Evolutionary conservation across 2,888 invertebrate species (phyloP).

Genomic region (Chrysolina oricalcia): DNA sequence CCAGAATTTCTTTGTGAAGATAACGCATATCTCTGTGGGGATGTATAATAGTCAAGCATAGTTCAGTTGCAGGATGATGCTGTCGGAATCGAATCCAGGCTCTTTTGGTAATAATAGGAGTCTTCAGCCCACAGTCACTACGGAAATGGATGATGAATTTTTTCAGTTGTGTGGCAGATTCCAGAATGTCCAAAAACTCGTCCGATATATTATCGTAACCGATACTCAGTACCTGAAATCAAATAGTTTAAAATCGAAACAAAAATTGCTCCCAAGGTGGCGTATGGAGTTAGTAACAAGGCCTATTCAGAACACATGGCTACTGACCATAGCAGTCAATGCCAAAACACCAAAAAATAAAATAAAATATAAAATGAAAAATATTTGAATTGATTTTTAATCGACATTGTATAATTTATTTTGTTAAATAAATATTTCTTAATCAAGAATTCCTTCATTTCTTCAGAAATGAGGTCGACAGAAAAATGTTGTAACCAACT

Average conservation of each 20-base stretch:
- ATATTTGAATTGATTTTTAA: no score
- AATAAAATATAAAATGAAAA: no score
- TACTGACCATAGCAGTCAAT: no score
- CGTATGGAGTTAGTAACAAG: no score
- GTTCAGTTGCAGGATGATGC: conserved; percentile 75
- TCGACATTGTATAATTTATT: no score
- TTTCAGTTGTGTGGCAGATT: conserved; percentile 70
- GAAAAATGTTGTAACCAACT: no score
- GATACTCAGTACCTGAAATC: conserved; percentile 72
- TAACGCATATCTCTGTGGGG: conserved; percentile 79
- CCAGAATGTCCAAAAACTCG: conserved; percentile 69
- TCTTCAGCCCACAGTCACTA: conserved; percentile 76
- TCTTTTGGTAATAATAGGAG: conserved; percentile 77
- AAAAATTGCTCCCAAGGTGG: no score
- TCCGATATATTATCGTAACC: conserved; percentile 76
- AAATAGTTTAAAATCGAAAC: neutral
- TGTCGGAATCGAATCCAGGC: conserved; percentile 78
- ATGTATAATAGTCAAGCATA: conserved; percentile 79
- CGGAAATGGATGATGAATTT: conserved; percentile 82
- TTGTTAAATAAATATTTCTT: no score
- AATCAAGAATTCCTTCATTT: no score
- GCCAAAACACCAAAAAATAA: no score
- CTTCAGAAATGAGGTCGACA: no score
- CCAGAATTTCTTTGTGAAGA: conserved; percentile 78
- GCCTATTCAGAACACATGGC: no score